Evolutionary conservation across 2,797 vertebrate genomes (phyloP), one percentile per base, ranked within the genome.

Genomic region (Eulemur albifrons): DNA sequence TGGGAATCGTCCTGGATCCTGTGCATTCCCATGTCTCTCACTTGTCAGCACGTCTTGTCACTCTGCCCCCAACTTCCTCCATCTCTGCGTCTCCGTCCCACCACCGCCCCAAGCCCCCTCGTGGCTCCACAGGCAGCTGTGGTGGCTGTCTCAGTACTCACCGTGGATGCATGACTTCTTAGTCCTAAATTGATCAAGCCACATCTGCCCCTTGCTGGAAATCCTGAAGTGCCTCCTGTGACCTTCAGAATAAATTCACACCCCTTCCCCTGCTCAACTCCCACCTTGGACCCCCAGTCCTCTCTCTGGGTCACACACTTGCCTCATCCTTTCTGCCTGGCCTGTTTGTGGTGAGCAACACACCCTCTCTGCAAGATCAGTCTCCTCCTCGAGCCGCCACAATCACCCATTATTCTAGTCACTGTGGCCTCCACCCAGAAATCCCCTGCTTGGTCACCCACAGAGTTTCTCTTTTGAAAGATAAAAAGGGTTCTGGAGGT

Each of bases 1-100:
- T 27, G 2, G 30, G 17, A 30, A 1, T 13, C 35, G 2, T 2
- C 9, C 32, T 1, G 5, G 54, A 15, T 2, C 13, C 59, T 15
- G 17, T 30, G 11, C 2, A 3, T n/a, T 3, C 15, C 35, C 52
- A 25, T 6, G 1, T 9, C 38, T 38, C 61, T 59, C 5, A 52
- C 18, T 21, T 1, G 35, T 35, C 14, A 9, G 11, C 73, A 35
- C 2, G 2, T 23, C 18, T 2, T 43, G 27, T 10, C 10, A 12
- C 7, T n/a, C 43, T 45, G 43, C 6, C 25, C 6, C 10, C 6
- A 1, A 38, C 70, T 20, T 8, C 38, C 38, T 1, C 9, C 11
- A 1, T 52, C n/a, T 38, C 20, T 11, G 52, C 20, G 4, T 27
- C 43, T 72, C 59, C 4, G 1, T 32, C 25, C 4, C 30, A 7